A percentile compares a stretch with the other conserved stretches of the same genome.
phyloP scores from a whole-genome alignment of 2,888 invertebrate genomes.

The Ochropacha duplaris region DNA sequence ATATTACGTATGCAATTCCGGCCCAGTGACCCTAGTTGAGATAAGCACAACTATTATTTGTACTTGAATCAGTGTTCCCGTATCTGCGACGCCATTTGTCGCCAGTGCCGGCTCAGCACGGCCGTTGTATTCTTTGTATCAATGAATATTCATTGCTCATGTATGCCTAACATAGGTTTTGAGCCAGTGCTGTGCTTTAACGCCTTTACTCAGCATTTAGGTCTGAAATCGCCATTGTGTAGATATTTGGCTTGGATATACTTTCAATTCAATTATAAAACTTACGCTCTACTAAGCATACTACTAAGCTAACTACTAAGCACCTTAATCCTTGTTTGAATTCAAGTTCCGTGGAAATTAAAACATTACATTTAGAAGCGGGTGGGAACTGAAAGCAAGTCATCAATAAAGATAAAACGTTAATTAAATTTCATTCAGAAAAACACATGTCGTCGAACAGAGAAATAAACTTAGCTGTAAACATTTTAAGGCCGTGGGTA shows the following conservation, averaged over 20 bases:
- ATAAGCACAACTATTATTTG: constrained; percentile 61
- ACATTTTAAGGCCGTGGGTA: background rate
- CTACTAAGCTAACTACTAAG: no score
- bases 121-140: constrained; percentile 39
- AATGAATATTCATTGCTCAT: constrained; percentile 59
- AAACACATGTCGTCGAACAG: background rate
- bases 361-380: background rate
- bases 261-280: no score
- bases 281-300: no score
- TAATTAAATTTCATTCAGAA: background rate
- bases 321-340: background rate
- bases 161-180: constrained; percentile 28
- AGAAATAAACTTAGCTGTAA: background rate
- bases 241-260: background rate
- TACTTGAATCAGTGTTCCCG: constrained; percentile 58
- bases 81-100: constrained; percentile 55
- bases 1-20: background rate
- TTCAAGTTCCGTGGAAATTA: background rate
- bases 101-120: constrained; percentile 20
- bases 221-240: background rate
- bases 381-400: background rate
- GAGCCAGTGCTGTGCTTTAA: constrained; percentile 6
- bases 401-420: background rate
- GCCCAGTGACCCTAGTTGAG: constrained; percentile 23
- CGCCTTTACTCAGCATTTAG: background rate